These are phyloP conservation scores for Bombus balteatus DNA, from an alignment of 1,140 invertebrate genomes.

Conservation along the genomic window DNA sequence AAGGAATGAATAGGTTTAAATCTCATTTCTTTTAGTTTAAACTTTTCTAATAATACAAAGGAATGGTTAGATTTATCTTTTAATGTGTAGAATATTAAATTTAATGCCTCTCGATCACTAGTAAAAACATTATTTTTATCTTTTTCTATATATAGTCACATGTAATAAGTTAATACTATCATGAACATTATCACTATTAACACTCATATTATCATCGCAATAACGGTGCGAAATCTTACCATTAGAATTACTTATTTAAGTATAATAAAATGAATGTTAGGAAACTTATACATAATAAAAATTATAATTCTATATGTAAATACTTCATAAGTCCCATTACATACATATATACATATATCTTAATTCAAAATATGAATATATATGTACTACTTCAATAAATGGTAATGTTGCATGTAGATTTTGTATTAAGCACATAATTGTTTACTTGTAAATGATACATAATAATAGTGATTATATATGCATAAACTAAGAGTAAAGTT, in stretches of 20 bases:
- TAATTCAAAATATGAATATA: neutral
- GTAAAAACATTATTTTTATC: neutral
- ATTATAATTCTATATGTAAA: neutral
- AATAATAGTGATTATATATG: neutral
- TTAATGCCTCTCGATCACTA: neutral
- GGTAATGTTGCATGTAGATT: conserved; percentile 19
- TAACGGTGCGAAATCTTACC: neutral
- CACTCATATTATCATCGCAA: neutral
- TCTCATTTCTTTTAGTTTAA: neutral
- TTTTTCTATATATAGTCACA: neutral
- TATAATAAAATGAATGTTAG: neutral
- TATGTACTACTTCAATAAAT: neutral
- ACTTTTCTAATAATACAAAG: neutral
- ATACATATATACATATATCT: neutral
- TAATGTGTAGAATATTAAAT: neutral
- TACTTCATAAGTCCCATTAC: neutral
- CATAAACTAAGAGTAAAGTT: neutral
- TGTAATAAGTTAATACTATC: neutral
- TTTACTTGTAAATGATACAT: neutral
- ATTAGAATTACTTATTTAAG: neutral
- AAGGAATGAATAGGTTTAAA: neutral
- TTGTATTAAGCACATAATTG: conserved; percentile 5
- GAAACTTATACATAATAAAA: neutral
- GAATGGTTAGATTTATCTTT: neutral
- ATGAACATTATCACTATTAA: conserved; percentile 17